Evolutionary conservation across 2,888 invertebrate genomes (phyloP).

Genomic region (Sinohyriopsis cumingii): DNA sequence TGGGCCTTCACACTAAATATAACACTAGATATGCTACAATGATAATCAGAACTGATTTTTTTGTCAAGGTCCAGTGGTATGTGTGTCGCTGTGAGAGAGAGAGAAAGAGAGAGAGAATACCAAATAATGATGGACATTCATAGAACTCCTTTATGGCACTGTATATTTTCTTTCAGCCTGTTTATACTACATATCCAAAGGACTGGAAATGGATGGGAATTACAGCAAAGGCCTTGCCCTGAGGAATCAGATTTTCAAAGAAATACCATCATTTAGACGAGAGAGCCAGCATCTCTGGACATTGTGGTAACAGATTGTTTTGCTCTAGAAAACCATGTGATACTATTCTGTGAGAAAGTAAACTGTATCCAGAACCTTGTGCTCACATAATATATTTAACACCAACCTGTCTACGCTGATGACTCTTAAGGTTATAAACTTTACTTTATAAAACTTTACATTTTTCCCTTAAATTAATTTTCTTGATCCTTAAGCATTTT

Average conservation of each 20-base stretch:
- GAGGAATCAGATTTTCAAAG: slow-evolving; percentile 81
- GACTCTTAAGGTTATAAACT: too few species aligned
- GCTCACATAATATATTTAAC: too few species aligned
- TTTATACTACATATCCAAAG: slow-evolving; percentile 82
- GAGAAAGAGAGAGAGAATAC: neutral
- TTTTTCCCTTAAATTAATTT: too few species aligned
- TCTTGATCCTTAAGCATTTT: too few species aligned
- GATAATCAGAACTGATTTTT: neutral
- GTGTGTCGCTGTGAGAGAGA: neutral
- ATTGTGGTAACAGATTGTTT: slow-evolving; percentile 54
- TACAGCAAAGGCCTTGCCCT: slow-evolving; percentile 85
- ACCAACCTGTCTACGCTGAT: too few species aligned
- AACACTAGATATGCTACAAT: too few species aligned
- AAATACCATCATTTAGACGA: slow-evolving; percentile 79
- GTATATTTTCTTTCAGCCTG: slow-evolving; percentile 76
- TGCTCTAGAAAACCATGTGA: neutral
- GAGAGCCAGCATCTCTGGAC: slow-evolving; percentile 61
- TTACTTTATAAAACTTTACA: too few species aligned
- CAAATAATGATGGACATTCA: neutral
- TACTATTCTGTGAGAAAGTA: too few species aligned
- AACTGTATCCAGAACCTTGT: too few species aligned
- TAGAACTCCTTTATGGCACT: neutral
- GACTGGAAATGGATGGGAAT: slow-evolving; percentile 81
- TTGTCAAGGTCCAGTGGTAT: neutral
- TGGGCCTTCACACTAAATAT: too few species aligned